phyloP scores from a whole-genome alignment of 2,113 vertebrate genomes.

The Noturus placidus region DNA sequence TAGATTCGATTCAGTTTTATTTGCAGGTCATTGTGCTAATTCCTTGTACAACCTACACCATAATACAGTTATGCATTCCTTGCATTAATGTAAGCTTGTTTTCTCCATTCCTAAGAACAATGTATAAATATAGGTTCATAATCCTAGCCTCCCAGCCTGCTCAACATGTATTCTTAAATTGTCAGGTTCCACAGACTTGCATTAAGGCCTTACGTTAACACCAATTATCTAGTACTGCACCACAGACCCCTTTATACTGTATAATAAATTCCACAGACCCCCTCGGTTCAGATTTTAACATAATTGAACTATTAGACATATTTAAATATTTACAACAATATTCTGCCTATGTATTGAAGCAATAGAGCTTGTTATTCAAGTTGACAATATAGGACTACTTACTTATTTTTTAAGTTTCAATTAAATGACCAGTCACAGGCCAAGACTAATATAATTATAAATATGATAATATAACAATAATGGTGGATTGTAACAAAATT shows the following conservation, averaged over 20 bases:
- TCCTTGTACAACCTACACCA: too few relatives aligned
- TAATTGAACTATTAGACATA: background rate
- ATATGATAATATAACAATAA: background rate
- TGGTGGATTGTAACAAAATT: too few relatives aligned
- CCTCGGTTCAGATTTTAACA: background rate
- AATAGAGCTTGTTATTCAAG: background rate
- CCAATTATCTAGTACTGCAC: background rate
- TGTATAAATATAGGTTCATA: background rate
- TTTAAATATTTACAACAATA: background rate
- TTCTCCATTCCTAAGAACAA: background rate
- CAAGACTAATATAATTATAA: background rate
- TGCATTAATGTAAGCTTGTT: background rate
- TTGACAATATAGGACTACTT: background rate
- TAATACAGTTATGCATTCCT: background rate
- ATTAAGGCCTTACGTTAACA: background rate
- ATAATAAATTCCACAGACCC: background rate
- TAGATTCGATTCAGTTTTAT: background rate
- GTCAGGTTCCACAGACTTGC: background rate
- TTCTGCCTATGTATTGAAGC: background rate
- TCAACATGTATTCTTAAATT: background rate
- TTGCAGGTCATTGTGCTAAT: background rate
- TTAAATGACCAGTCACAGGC: background rate
- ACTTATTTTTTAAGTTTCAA: background rate
- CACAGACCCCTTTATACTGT: too few relatives aligned
- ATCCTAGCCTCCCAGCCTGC: background rate